A percentile compares a stretch with the other conserved stretches of the same genome.
phyloP scores from a whole-genome alignment of 2,797 vertebrate genomes.

The Spondyliosoma cantharus region DNA sequence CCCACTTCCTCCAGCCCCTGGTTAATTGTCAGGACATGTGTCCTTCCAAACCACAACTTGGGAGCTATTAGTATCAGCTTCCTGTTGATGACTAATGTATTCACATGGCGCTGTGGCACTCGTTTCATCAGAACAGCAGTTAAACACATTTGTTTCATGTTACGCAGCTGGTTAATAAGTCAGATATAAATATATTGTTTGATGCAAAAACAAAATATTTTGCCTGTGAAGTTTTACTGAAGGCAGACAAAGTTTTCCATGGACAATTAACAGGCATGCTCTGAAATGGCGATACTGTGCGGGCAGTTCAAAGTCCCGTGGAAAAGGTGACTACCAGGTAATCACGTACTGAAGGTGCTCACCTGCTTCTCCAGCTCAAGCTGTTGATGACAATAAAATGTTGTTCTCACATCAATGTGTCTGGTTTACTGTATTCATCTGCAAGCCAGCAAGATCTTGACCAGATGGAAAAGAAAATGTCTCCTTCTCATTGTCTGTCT shows the following conservation, averaged over 20 bases:
- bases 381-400: constrained; percentile 34
- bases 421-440: constrained; percentile 66
- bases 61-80: constrained; percentile 67
- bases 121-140: constrained; percentile 28
- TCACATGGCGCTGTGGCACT: constrained; percentile 29
- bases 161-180: constrained; percentile 31
- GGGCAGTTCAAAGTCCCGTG: background rate
- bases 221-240: constrained; percentile 8
- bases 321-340: constrained; percentile 26
- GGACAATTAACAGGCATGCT: background rate
- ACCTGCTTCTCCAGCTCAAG: constrained; percentile 21
- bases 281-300: background rate
- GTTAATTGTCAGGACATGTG: constrained; percentile 74
- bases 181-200: constrained; percentile 18
- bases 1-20: constrained; percentile 72
- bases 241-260: constrained; percentile 10
- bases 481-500: constrained; percentile 39
- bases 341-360: constrained; percentile 16
- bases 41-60: constrained; percentile 69
- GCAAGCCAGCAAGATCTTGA: constrained; percentile 62
- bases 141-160: constrained; percentile 35
- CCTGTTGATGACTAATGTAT: constrained; percentile 67
- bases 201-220: constrained; percentile 2
- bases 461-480: constrained; percentile 66
- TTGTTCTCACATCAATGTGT: constrained; percentile 50